phyloP scores from a whole-genome alignment of 2,113 vertebrate genomes.

The Nerophis lumbriciformis region DNA sequence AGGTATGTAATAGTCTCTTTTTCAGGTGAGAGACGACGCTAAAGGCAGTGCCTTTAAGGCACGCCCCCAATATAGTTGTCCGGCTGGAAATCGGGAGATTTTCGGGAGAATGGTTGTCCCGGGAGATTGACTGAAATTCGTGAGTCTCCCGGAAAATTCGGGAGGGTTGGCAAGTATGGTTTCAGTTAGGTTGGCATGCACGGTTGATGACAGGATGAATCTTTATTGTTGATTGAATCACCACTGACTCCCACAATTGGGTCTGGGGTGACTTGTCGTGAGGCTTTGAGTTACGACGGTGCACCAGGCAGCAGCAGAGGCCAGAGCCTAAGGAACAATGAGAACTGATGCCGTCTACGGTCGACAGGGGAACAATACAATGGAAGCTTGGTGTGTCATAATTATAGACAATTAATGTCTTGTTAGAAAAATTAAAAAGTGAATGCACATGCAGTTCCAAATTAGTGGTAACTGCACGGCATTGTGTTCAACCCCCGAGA shows the following conservation, averaged over 20 bases:
- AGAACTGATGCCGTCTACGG: conserved; percentile 56
- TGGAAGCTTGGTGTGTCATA: conserved; percentile 7
- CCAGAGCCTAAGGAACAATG: conserved; percentile 41
- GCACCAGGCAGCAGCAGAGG: conserved; percentile 61
- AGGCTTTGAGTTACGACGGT: conserved; percentile 52
- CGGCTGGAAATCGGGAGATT: no score
- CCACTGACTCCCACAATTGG: conserved; percentile 14
- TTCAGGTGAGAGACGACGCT: no score
- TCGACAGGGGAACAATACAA: neutral
- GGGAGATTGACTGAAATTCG: no score
- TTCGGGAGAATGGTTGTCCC: no score
- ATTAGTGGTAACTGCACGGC: conserved; percentile 60
- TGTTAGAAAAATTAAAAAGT: conserved; percentile 46
- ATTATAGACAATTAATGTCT: conserved; percentile 64
- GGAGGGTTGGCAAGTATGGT: no score
- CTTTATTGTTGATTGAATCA: conserved; percentile 11
- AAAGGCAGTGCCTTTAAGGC: no score
- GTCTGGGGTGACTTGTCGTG: conserved; percentile 51
- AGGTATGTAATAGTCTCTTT: no score
- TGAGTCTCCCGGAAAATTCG: no score
- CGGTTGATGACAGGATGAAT: neutral
- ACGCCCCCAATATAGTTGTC: no score
- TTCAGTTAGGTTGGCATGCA: conserved; percentile 18
- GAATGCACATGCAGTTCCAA: conserved; percentile 40
- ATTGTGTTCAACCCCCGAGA: conserved; percentile 25